Conservation (phyloP, 2,888 invertebrate species). For the Pammene aurita region DNA sequence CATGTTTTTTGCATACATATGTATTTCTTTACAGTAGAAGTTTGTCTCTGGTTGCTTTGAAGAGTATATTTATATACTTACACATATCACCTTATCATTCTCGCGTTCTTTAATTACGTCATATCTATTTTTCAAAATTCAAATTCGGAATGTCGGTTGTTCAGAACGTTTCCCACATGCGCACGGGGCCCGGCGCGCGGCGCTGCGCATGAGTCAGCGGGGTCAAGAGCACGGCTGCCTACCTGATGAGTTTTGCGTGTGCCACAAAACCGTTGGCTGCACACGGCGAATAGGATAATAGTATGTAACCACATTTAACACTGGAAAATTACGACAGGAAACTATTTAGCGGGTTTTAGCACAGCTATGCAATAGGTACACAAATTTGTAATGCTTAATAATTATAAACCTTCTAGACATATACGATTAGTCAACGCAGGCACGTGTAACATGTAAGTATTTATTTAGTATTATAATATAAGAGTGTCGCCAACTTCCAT, state of each 20-base stretch:
- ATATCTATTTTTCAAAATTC: slow-evolving; percentile 29
- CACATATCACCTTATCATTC: not conserved
- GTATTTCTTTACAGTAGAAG: too few species aligned
- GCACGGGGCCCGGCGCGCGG: slow-evolving; percentile 47
- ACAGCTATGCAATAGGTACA: not conserved
- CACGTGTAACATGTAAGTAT: not conserved
- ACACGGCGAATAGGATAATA: slow-evolving; percentile 24
- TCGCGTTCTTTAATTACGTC: slow-evolving; percentile 1
- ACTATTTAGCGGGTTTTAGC: slow-evolving; percentile 13
- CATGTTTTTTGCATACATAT: too few species aligned
- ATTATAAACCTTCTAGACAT: not conserved
- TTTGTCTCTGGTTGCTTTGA: too few species aligned
- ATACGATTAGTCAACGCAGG: not conserved
- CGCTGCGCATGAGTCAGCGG: slow-evolving; percentile 65
- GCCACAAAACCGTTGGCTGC: slow-evolving; percentile 55
- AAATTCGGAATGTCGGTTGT: slow-evolving; percentile 34
- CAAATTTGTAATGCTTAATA: not conserved
- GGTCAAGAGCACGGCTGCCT: slow-evolving; percentile 78
- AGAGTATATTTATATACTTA: not conserved
- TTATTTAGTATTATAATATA: not conserved
- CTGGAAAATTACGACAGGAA: slow-evolving; percentile 13
- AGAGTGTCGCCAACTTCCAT: not conserved
- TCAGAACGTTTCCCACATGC: slow-evolving; percentile 47
- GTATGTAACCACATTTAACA: slow-evolving; percentile 17
- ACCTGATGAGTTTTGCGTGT: slow-evolving; percentile 70